Evolutionary conservation across 2,113 vertebrate species (phyloP).

Genomic region (Mesocricetus auratus): DNA sequence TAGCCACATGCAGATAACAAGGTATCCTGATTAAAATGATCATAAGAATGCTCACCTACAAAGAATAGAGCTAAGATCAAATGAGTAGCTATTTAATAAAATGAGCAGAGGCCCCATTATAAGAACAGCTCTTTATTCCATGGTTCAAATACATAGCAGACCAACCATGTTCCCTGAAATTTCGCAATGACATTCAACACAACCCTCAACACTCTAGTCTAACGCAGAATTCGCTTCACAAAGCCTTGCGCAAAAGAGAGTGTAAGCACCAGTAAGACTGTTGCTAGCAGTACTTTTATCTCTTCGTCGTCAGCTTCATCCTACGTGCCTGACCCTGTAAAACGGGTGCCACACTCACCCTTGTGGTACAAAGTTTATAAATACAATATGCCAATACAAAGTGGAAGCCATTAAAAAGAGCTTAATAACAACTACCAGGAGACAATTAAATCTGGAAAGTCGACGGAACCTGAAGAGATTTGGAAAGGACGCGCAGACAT

Average conservation of each 20-base stretch:
- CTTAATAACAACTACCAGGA: slow-evolving; percentile 63
- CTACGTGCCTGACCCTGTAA: slow-evolving; percentile 53
- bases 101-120: slow-evolving; percentile 39
- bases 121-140: slow-evolving; percentile 76
- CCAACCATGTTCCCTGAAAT: slow-evolving; percentile 49
- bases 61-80: background rate
- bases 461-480: slow-evolving; percentile 54
- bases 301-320: slow-evolving; percentile 10
- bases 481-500: slow-evolving; percentile 67
- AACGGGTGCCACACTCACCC: slow-evolving; percentile 53
- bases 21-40: background rate
- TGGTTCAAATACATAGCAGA: slow-evolving; percentile 62
- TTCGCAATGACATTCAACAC: slow-evolving; percentile 40
- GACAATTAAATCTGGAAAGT: slow-evolving; percentile 57
- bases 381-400: slow-evolving; percentile 80
- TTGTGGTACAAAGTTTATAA: slow-evolving; percentile 82
- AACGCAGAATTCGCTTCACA: slow-evolving; percentile 30
- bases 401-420: slow-evolving; percentile 81
- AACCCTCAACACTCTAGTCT: slow-evolving; percentile 32
- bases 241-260: slow-evolving; percentile 42
- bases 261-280: slow-evolving; percentile 74
- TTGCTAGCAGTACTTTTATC: slow-evolving; percentile 59
- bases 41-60: background rate
- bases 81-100: slow-evolving; percentile 66
- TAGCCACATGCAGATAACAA: background rate